phyloP scores from a whole-genome alignment of 2,888 invertebrate species.

The Caenorhabditis wallacei region DNA sequence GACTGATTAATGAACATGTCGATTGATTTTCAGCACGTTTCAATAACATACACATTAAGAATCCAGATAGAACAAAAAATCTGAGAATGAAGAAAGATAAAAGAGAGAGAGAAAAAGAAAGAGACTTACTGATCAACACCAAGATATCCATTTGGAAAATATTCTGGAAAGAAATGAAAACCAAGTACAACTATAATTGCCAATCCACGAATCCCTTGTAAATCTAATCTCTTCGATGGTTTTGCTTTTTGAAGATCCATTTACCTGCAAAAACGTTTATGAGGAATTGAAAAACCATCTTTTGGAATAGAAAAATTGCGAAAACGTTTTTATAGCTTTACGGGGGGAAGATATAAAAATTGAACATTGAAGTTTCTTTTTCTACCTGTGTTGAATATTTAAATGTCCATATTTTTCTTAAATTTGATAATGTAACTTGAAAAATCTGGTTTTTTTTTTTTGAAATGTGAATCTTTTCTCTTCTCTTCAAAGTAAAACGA shows the following conservation, averaged over 20 bases:
- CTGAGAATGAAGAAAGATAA: conserved; percentile 10
- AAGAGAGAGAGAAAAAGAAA: background rate
- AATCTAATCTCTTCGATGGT: conserved; percentile 17
- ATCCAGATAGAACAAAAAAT: conserved; percentile 54
- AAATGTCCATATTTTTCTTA: too few species aligned
- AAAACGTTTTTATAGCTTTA: too few species aligned
- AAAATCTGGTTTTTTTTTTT: too few species aligned
- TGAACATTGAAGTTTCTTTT: too few species aligned
- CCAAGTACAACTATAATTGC: conserved; percentile 51
- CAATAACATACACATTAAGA: conserved; percentile 43
- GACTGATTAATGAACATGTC: background rate
- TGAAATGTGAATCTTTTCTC: too few species aligned
- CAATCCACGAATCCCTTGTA: conserved; percentile 55
- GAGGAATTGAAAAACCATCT: too few species aligned
- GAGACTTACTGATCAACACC: conserved; percentile 55
- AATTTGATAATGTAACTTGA: too few species aligned
- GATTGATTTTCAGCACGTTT: conserved; percentile 12
- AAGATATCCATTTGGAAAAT: conserved; percentile 57
- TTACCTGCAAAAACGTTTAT: background rate
- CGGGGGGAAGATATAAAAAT: too few species aligned
- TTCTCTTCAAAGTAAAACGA: too few species aligned
- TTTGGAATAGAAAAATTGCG: too few species aligned
- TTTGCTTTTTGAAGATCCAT: background rate
- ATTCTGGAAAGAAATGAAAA: conserved; percentile 57
- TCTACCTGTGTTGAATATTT: too few species aligned